Evolutionary conservation across 2,113 vertebrate species (phyloP), one percentile per base, ranked within the genome.

Genomic region (Garra rufa): DNA sequence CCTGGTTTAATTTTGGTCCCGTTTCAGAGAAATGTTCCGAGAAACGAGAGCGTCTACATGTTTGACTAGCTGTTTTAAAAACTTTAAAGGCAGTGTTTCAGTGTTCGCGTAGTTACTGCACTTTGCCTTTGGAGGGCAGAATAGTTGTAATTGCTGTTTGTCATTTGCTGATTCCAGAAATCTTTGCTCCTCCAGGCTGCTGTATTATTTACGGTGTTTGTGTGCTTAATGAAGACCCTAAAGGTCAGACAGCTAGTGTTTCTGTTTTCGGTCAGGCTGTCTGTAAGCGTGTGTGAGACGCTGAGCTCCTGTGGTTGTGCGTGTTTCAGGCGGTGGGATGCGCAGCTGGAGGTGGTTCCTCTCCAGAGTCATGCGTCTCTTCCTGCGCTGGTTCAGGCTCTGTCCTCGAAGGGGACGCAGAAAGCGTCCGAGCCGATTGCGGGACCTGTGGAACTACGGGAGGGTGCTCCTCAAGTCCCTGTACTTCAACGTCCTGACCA

Each of bases 401-500:
- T 94, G 94, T 88, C 92, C 92, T 9, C 89, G 92, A 76, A 92
- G 94, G 81, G 93, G 94, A 4, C 91, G 91, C 1, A 86, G 91
- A 2, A 91, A 87, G 76, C 78, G 93, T 89, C 43, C 89, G 3
- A 90, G 85, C 28, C 91, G 89, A 43, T 84, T 78, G 0, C 91
- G 83, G 11, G 95, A 95, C 85, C 92, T 95, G 79, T 98, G 97
- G 96, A 90, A 83, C 74, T 99, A 99, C 1, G 90, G 93, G 87
- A 95, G 88, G 74, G 93, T 99, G 86, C 95, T 98, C 83, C 91
- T 97, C 57, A 95, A 87, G 41, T 99, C 97, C 0, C 92, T 99
- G 73, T 92, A 96, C 83, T 97, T 94, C 94, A 99, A 99, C 91
- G 95, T 95, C 89, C 97, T 98, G 82, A 95, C 89, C 87, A 94